These are phyloP conservation scores for Platorchestia sp. DNA, from an alignment of 1,140 invertebrate species.

Conservation along the genomic window DNA sequence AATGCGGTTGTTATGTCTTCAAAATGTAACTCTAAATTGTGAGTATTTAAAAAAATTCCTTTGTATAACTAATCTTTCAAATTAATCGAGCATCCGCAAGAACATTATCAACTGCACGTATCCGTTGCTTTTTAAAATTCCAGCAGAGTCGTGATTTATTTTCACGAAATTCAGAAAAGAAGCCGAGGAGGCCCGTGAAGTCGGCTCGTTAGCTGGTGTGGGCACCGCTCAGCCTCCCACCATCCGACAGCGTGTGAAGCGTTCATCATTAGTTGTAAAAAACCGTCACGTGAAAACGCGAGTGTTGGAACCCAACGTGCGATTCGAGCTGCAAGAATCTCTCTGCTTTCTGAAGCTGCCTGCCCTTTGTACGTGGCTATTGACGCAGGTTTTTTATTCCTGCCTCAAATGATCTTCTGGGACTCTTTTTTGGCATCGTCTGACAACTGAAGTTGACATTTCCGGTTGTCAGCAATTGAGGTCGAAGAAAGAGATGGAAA, in stretches of 20 bases:
- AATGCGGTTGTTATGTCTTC: too few species aligned
- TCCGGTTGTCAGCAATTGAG: constrained; percentile 43
- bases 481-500: constrained; percentile 42
- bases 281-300: not conserved
- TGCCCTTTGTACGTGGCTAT: constrained; percentile 20
- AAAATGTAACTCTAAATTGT: too few species aligned
- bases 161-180: not conserved
- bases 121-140: too few species aligned
- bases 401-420: constrained; percentile 46
- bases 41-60: too few species aligned
- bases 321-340: constrained; percentile 3
- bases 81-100: too few species aligned
- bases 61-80: too few species aligned
- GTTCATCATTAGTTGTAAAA: not conserved
- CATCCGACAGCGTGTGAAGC: constrained; percentile 27
- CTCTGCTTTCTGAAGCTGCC: constrained; percentile 15
- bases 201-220: not conserved
- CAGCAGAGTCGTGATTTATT: too few species aligned
- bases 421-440: constrained; percentile 40
- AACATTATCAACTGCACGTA: too few species aligned
- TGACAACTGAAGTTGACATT: constrained; percentile 49
- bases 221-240: not conserved
- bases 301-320: not conserved
- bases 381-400: constrained; percentile 12
- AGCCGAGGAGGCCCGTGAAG: not conserved